Conservation (phyloP, 1,140 invertebrate genomes). For the Eriocheir sinensis region DNA sequence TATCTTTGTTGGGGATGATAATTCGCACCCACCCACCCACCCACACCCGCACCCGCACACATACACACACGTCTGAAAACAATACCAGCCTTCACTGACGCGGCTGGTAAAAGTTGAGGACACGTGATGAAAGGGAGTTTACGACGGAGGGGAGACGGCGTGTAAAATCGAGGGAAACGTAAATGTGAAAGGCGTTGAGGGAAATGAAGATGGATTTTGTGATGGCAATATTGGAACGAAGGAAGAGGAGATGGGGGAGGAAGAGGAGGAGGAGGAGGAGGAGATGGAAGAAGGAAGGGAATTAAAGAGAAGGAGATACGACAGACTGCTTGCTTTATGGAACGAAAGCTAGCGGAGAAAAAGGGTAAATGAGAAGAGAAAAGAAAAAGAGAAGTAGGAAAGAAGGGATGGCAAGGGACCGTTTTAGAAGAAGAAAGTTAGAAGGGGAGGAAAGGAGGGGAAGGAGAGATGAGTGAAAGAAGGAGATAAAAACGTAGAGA, state of each 20-base stretch:
- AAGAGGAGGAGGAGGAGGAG: too few relatives aligned
- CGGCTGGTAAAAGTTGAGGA: background rate
- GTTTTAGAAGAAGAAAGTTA: background rate
- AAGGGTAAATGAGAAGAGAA: too few relatives aligned
- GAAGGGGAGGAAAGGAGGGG: background rate
- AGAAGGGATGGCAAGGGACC: too few relatives aligned
- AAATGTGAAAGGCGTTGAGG: background rate
- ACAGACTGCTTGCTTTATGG: slow-evolving; percentile 19
- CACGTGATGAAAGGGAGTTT: background rate
- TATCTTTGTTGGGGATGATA: too few relatives aligned
- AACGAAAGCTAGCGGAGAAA: background rate
- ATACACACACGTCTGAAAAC: too few relatives aligned
- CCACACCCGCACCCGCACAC: too few relatives aligned
- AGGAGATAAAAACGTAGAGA: too few relatives aligned
- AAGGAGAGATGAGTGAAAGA: background rate
- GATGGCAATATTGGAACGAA: background rate
- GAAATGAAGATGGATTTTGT: slow-evolving; percentile 3
- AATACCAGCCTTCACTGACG: too few relatives aligned
- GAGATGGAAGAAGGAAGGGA: too few relatives aligned
- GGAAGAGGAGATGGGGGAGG: too few relatives aligned
- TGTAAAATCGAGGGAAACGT: background rate
- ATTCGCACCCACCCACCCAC: too few relatives aligned
- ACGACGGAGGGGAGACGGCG: background rate
- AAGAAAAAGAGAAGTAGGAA: slow-evolving; percentile 3
- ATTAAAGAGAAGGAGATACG: too few relatives aligned